Percentiles rank a stretch among this genome's conserved stretches.
Conservation (phyloP, 2,113 vertebrate genomes). For the Eira barbara region DNA sequence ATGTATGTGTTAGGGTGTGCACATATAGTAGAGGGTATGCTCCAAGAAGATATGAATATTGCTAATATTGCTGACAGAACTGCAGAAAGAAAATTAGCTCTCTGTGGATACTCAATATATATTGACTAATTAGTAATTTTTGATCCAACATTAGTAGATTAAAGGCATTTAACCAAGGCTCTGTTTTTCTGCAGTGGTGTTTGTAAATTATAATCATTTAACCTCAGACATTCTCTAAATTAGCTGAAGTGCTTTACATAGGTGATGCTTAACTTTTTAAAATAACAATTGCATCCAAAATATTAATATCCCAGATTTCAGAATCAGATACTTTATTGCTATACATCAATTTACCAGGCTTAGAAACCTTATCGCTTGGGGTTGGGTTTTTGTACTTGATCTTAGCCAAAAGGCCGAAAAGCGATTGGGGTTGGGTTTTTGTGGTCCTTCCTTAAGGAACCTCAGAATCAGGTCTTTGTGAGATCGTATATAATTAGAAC, state of each 20-base stretch:
- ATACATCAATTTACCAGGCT: neutral
- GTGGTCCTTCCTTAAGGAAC: neutral
- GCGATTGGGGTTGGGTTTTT: neutral
- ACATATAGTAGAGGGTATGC: accelerated
- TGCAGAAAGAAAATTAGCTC: neutral
- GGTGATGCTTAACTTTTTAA: neutral
- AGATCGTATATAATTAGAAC: neutral
- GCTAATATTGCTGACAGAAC: neutral
- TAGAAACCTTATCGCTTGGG: neutral
- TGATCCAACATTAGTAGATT: neutral
- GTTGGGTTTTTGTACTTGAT: too few relatives aligned
- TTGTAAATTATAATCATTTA: neutral
- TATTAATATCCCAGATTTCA: neutral
- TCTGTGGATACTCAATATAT: neutral
- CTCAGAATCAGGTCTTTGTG: neutral
- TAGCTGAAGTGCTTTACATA: neutral
- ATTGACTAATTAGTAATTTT: neutral
- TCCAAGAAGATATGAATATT: neutral
- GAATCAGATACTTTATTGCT: neutral
- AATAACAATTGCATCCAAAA: neutral
- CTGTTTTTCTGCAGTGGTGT: neutral
- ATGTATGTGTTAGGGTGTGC: neutral
- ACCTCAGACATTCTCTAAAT: neutral
- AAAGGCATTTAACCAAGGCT: neutral
- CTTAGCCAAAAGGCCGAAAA: too few relatives aligned